Percentiles rank a stretch among this genome's conserved stretches.
These are phyloP conservation scores for Gymnothorax reevesii DNA, from an alignment of 2,797 vertebrate species.

Conservation along the genomic window DNA sequence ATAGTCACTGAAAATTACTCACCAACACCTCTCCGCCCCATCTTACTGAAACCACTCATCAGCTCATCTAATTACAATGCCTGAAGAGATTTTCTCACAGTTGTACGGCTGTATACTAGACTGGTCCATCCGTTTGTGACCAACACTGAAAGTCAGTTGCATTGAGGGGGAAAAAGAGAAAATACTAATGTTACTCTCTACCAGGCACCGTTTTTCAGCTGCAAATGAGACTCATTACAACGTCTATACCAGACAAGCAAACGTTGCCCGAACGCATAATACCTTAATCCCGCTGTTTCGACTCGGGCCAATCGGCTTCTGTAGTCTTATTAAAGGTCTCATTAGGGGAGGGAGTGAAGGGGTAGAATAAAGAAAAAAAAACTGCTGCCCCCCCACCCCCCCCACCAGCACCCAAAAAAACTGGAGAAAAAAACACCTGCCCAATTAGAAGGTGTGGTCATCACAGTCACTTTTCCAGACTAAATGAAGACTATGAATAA, in stretches of 20 bases:
- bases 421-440: constrained; percentile 17
- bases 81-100: neutral
- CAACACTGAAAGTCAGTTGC: neutral
- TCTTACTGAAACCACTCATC: neutral
- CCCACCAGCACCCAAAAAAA: neutral
- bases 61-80: neutral
- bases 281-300: constrained; percentile 75
- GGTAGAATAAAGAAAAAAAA: neutral
- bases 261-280: constrained; percentile 74
- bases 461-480: neutral
- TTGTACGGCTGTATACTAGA: neutral
- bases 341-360: constrained; percentile 65
- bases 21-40: neutral
- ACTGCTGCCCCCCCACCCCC: neutral
- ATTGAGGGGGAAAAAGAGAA: neutral
- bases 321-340: constrained; percentile 81
- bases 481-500: constrained; percentile 34
- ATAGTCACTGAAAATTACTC: neutral
- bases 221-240: constrained; percentile 80
- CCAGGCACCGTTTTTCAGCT: constrained; percentile 59
- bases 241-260: constrained; percentile 77
- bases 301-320: constrained; percentile 81
- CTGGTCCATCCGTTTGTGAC: neutral
- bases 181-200: neutral
- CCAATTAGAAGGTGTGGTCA: constrained; percentile 35